Evolutionary conservation across 2,888 invertebrate genomes (phyloP), one percentile per base, ranked within the genome.

Genomic region (Phengaris arion): DNA sequence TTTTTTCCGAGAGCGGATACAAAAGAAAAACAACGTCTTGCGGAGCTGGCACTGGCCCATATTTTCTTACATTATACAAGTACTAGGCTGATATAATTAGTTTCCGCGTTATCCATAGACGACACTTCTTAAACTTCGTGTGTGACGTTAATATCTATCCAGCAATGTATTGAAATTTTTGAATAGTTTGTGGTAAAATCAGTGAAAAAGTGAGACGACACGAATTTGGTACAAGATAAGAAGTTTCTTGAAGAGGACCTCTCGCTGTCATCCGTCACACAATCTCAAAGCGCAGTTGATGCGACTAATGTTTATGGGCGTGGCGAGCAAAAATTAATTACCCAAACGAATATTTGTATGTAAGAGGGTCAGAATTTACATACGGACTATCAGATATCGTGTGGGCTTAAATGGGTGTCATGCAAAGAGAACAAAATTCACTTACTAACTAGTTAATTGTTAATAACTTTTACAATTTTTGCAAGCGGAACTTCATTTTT

Each of bases 11-110:
- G 35, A 10, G 22, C 54, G 35, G 52, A 72, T 54, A 72, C 51
- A 72, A 52, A 35, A 72, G 72, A 72, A 72, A 72, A 72, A 72
- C 72, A 72, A 54, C 54, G 52, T 72, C 72, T 54, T 54, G 72
- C 72, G 54, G 35, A 54, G 51, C 54, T 52, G 72, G 72, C 72
- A 72, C 52, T 54, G 72, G 51, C 72, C 72, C 52, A 72, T 7
- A 70, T 70, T 70, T 52, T 12, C 70, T 52, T 22, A 70, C 35
- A 52, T 69, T 48, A 69, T 15, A 48, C 46, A 10, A 70, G 70
- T 35, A 22, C 15, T 22, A 54, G 13, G 52, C 15, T 54, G 72
- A 54, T 35, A 13, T 35, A 22, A 72, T 54, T 72, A 54, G 15
- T 15, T 35, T 72, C 54, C 52, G 48, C 51, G 52, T 12, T 72